Conservation (phyloP, 1,140 invertebrate species). For the Steinernema khuongi region DNA sequence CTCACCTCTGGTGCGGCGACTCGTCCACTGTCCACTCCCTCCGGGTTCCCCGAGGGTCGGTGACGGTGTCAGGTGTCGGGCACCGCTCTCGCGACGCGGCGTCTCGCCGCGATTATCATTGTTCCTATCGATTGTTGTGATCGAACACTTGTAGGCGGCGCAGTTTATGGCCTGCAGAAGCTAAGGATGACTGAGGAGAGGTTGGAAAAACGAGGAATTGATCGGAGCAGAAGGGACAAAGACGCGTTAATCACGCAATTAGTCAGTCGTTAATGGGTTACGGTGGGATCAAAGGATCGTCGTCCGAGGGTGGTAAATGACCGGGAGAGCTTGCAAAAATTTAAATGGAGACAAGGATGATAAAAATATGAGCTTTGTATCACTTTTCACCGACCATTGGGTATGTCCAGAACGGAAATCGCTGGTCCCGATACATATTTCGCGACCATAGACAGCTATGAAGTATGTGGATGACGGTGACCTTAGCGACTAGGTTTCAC, state of each 20-base stretch:
- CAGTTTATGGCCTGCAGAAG: background rate
- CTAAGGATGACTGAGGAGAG: background rate
- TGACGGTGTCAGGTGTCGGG: conserved; percentile 11
- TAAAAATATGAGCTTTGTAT: too few species aligned
- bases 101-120: conserved; percentile 6
- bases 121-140: conserved; percentile 5
- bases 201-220: background rate
- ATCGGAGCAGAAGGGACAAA: background rate
- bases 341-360: too few species aligned
- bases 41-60: background rate
- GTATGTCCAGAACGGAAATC: too few species aligned
- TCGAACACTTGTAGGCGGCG: too few species aligned
- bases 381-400: too few species aligned
- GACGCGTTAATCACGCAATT: background rate
- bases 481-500: too few species aligned
- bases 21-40: background rate
- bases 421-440: too few species aligned
- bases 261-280: background rate
- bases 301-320: too few species aligned
- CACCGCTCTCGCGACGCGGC: background rate
- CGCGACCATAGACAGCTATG: too few species aligned
- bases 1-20: background rate
- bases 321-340: too few species aligned
- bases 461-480: too few species aligned
- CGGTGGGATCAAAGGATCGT: background rate